Percentiles rank a stretch among this genome's conserved stretches.
phyloP scores from a whole-genome alignment of 2,888 invertebrate genomes.

The Mechanitis mazaeus region DNA sequence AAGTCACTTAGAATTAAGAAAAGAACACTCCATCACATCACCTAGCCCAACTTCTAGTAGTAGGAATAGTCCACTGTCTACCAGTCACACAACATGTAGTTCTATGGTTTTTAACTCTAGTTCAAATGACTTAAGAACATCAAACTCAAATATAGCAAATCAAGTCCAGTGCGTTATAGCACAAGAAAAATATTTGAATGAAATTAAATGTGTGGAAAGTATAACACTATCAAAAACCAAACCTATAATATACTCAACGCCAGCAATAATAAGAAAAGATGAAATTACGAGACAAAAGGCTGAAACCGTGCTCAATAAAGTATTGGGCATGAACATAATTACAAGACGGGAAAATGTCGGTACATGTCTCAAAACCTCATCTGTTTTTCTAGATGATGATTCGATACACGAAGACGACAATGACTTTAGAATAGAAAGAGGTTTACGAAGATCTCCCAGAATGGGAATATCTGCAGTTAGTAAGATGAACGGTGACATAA shows the following conservation, averaged over 20 bases:
- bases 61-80: conserved; percentile 71
- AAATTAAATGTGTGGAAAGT: conserved; percentile 70
- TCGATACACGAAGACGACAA: conserved; percentile 61
- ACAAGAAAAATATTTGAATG: conserved; percentile 72
- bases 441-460: conserved; percentile 61
- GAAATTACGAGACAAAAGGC: conserved; percentile 69
- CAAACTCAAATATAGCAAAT: conserved; percentile 67
- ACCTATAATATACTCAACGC: conserved; percentile 54
- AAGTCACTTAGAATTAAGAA: conserved; percentile 63
- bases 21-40: conserved; percentile 61
- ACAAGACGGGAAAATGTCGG: conserved; percentile 65
- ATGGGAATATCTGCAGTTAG: conserved; percentile 70
- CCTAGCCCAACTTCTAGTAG: conserved; percentile 70
- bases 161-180: conserved; percentile 74
- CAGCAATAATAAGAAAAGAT: conserved; percentile 60
- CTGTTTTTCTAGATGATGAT: conserved; percentile 67
- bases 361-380: conserved; percentile 64
- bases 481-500: conserved; percentile 71
- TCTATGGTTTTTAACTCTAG: conserved; percentile 75
- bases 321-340: conserved; percentile 68
- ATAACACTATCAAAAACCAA: conserved; percentile 65
- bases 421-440: conserved; percentile 65
- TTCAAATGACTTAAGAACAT: conserved; percentile 70
- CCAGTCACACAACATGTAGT: conserved; percentile 73
- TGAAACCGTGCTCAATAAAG: conserved; percentile 69